These are phyloP conservation scores for Falco concolor DNA, from an alignment of 2,797 vertebrate species.

Conservation along the genomic window DNA sequence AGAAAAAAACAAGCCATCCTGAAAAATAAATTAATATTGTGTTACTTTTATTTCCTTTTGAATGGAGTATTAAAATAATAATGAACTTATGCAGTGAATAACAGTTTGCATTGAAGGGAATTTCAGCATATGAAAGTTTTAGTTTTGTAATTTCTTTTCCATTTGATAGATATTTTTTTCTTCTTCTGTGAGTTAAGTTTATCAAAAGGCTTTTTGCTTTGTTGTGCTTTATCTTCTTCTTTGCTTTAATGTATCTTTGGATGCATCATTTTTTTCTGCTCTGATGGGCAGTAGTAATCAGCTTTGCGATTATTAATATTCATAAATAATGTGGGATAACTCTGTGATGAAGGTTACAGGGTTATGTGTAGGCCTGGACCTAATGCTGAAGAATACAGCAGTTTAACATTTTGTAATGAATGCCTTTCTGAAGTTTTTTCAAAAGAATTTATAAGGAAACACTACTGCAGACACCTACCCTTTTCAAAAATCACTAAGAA, in stretches of 20 bases:
- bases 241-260: not conserved
- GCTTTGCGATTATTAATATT: not conserved
- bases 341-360: not conserved
- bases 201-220: not conserved
- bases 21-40: not conserved
- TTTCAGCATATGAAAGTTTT: not conserved
- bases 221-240: not conserved
- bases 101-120: not conserved
- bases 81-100: not conserved
- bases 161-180: not conserved
- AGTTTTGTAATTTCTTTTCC: not conserved
- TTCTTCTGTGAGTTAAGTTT: not conserved
- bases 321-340: not conserved
- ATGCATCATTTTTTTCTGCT: not conserved
- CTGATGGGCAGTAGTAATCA: not conserved
- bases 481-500: not conserved
- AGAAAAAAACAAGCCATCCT: not conserved
- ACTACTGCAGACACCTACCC: accelerated
- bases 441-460: not conserved
- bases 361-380: not conserved
- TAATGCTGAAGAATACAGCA: not conserved
- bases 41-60: not conserved
- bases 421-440: not conserved
- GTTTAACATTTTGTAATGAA: not conserved
- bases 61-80: not conserved